Conservation (phyloP, 2,113 vertebrate species). For the Rynchops niger region DNA sequence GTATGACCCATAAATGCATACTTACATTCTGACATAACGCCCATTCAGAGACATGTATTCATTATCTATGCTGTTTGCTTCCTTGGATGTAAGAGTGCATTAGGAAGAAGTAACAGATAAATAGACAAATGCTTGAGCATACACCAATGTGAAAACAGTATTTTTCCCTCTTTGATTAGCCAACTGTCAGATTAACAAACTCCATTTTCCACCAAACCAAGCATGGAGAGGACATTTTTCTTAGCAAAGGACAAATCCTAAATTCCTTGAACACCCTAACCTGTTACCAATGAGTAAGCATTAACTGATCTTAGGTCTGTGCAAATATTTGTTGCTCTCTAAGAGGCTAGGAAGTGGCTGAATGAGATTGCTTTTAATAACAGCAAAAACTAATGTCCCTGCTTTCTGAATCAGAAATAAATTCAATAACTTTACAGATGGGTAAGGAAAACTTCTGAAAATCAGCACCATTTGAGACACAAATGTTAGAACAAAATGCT, state of each 20-base stretch:
- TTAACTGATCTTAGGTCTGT: not conserved
- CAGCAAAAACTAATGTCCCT: not conserved
- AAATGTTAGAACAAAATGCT: not conserved
- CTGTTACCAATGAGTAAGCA: not conserved
- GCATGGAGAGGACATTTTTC: not conserved
- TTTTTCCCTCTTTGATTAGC: not conserved
- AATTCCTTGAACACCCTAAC: not conserved
- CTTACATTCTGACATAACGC: not conserved
- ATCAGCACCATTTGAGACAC: not conserved
- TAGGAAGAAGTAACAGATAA: not conserved
- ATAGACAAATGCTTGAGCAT: not conserved
- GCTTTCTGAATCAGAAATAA: not conserved
- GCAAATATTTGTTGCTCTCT: not conserved
- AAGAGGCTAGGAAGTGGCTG: not conserved
- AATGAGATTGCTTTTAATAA: not conserved
- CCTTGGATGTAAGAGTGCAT: not conserved
- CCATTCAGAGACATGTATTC: fast-evolving
- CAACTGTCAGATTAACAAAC: not conserved
- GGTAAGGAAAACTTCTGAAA: not conserved
- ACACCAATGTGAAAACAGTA: not conserved
- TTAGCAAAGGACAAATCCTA: not conserved
- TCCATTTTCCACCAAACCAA: not conserved
- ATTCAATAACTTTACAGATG: not conserved
- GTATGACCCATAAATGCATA: not conserved
- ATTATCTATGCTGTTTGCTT: not conserved